Conservation (phyloP, 2,113 vertebrate species). For the Oreotrochilus melanogaster region DNA sequence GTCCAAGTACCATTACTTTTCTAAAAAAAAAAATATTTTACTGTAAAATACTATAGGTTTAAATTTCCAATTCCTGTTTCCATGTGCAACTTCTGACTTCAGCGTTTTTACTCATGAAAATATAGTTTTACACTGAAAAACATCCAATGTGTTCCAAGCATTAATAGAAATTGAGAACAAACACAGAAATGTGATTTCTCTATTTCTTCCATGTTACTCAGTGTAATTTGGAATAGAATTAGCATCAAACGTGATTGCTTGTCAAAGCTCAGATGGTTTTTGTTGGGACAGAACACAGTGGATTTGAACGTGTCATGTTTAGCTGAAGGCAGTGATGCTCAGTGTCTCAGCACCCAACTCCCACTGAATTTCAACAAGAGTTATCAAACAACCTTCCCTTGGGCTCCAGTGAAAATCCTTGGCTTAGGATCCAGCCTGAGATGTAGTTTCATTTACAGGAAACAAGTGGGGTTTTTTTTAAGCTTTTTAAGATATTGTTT, state of each 20-base stretch:
- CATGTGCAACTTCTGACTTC: not conserved
- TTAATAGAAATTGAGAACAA: not conserved
- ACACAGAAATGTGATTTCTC: not conserved
- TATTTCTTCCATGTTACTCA: not conserved
- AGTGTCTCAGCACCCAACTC: slow-evolving; percentile 46
- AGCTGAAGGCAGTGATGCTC: slow-evolving; percentile 41
- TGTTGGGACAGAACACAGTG: not conserved
- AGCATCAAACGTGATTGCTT: slow-evolving; percentile 1
- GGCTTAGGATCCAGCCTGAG: not conserved
- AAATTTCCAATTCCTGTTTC: not conserved
- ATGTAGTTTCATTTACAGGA: not conserved
- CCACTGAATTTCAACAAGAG: slow-evolving; percentile 48
- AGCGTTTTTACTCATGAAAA: not conserved
- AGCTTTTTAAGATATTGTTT: slow-evolving; percentile 33
- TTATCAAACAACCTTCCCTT: slow-evolving; percentile 59
- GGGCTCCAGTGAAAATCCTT: slow-evolving; percentile 40
- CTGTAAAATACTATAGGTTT: not conserved
- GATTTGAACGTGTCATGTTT: slow-evolving; percentile 49
- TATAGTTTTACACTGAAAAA: slow-evolving; percentile 3
- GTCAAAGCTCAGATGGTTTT: slow-evolving; percentile 28
- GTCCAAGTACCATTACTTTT: not conserved
- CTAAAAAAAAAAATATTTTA: not conserved
- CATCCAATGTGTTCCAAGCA: not conserved
- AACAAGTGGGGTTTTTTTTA: not conserved
- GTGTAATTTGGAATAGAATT: not conserved